These are phyloP conservation scores for Hemicentrotus pulcherrimus DNA, from an alignment of 35 echinoderm and acorn worm species.

Conservation along the genomic window DNA sequence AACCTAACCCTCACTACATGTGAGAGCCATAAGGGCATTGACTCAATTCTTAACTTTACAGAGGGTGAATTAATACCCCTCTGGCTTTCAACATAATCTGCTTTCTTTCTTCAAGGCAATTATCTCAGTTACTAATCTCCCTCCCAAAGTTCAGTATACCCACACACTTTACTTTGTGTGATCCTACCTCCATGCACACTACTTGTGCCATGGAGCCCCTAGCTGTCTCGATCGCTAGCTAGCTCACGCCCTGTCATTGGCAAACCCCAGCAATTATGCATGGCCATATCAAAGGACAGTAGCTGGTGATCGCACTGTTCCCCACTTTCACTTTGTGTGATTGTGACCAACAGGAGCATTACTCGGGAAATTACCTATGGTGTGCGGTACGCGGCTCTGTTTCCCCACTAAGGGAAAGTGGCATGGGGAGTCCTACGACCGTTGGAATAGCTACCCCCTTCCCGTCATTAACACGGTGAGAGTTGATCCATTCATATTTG, in stretches of 20 bases:
- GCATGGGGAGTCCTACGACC: conserved; percentile 1
- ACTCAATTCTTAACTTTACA: too few relatives aligned
- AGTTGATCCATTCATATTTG: not conserved
- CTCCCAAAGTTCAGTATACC: not conserved
- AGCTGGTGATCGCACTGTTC: not conserved
- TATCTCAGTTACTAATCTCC: not conserved
- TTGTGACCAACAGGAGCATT: not conserved
- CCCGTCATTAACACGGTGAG: not conserved
- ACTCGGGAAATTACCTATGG: not conserved
- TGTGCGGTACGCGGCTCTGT: conserved; percentile 21
- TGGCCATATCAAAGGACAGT: not conserved
- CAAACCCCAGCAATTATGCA: not conserved
- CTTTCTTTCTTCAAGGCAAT: not conserved
- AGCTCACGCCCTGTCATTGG: not conserved
- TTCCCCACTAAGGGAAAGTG: not conserved
- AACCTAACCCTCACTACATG: too few relatives aligned
- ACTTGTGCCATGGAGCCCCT: too few relatives aligned
- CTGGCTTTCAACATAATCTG: too few relatives aligned
- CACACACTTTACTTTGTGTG: not conserved
- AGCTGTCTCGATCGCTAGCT: too few relatives aligned
- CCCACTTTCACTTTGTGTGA: not conserved
- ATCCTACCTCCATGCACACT: not conserved
- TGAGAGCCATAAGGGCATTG: too few relatives aligned
- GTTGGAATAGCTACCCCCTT: conserved; percentile 12
- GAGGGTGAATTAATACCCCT: too few relatives aligned